Evolutionary conservation across 1,140 invertebrate species (phyloP), one percentile per base, ranked within the genome.

Genomic region (Conus ventricosus): DNA sequence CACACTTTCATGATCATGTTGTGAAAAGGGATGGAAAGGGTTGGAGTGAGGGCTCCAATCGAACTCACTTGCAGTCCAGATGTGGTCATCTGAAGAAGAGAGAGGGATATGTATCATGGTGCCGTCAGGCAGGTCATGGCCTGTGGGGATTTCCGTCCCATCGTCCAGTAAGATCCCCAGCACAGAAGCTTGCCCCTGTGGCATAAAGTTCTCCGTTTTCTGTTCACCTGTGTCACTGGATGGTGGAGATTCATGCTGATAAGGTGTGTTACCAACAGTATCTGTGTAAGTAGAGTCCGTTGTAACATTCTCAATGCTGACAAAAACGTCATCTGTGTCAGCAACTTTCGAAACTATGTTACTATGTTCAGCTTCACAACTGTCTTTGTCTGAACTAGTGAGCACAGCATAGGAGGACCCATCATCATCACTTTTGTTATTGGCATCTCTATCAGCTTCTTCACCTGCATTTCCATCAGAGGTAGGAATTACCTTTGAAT

Each of bases 281-380:
- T 84, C 82, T 57, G 82, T 63, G 57, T 84, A 7, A 17, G 82
- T 63, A 6, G 55, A 55, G 57, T 84, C 82, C 0, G 23, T 67
- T 4, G 82, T 84, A 23, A 84, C 86, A 20, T 60, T 51, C 7
- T 87, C 71, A 15, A 87, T 80, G 20, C 86, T 86, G 60, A 78
- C 51, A 25, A 27, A 60, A 23, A 84, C 57, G 57, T 84, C 55
- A 63, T 17, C 57, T 5, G 55, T 63, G 25, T 84, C 82, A 78
- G 17, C 10, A 1, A 39, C 25, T 4, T 27, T 51, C 39, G 39
- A 7, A 27, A 23, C 76, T 78, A 25, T 23, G 39, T 75, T 23
- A 20, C 8, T 20, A 75, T 75, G 13, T 75, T 27, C 27, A 51
- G 25, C 76, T 78, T 51, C 76, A 17, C 7, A 11, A 7, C 39